A percentile compares a stretch with the other conserved stretches of the same genome.
These are phyloP conservation scores for Bostrychus sinensis DNA, from an alignment of 2,113 vertebrate species.

Conservation along the genomic window DNA sequence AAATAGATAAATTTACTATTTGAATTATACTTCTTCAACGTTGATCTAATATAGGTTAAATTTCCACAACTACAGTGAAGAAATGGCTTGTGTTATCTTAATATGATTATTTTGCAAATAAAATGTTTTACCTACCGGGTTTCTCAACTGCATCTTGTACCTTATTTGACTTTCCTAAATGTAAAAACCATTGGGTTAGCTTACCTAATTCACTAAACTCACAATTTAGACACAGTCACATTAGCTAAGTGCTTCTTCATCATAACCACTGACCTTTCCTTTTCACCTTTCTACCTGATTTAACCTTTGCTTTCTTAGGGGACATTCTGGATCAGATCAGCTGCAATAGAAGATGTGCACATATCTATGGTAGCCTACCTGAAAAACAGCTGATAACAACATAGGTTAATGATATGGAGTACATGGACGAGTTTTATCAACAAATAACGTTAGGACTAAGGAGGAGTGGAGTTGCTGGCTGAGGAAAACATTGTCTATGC, in stretches of 20 bases:
- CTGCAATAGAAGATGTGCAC: not conserved
- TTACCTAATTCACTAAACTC: not conserved
- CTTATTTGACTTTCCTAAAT: slow-evolving; percentile 39
- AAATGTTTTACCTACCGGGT: slow-evolving; percentile 41
- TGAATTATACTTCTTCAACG: too few species aligned
- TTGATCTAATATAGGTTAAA: too few species aligned
- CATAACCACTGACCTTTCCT: slow-evolving; percentile 44
- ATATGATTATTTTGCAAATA: not conserved
- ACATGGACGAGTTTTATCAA: too few species aligned
- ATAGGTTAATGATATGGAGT: too few species aligned
- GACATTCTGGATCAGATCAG: slow-evolving; percentile 48
- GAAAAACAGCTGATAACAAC: not conserved
- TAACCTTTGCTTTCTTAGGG: slow-evolving; percentile 58
- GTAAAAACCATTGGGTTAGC: not conserved
- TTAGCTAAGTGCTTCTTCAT: not conserved
- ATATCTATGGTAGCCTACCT: not conserved
- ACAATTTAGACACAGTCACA: not conserved
- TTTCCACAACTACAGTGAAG: too few species aligned
- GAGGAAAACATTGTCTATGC: slow-evolving; percentile 6
- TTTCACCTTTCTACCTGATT: slow-evolving; percentile 59
- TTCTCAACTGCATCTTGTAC: slow-evolving; percentile 2
- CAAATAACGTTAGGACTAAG: too few species aligned
- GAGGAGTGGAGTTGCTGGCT: too few species aligned
- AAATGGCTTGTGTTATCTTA: too few species aligned
- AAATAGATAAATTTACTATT: too few species aligned